Conservation (phyloP, 2,797 vertebrate species). For the Prionace glauca region DNA sequence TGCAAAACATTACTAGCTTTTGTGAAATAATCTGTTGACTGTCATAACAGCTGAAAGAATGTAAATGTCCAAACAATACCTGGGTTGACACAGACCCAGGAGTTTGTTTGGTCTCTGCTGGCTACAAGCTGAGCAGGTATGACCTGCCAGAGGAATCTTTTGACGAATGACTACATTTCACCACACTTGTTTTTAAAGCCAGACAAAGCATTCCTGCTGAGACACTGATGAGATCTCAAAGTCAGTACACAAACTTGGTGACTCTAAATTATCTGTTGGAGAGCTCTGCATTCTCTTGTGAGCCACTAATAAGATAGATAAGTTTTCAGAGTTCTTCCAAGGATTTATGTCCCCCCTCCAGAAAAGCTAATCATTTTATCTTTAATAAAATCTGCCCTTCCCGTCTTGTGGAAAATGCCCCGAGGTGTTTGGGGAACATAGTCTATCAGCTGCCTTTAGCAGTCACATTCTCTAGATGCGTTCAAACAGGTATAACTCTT, state of each 20-base stretch:
- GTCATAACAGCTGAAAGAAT: neutral
- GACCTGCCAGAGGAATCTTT: neutral
- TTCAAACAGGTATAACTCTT: neutral
- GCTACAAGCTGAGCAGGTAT: neutral
- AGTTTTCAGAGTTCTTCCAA: neutral
- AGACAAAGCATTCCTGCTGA: neutral
- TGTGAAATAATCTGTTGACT: neutral
- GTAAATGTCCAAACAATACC: neutral
- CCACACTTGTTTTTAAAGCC: neutral
- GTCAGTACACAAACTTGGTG: neutral
- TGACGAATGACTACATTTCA: neutral
- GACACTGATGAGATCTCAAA: neutral
- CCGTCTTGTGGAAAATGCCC: neutral
- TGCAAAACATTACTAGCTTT: neutral
- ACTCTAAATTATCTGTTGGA: neutral
- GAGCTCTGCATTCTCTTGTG: neutral
- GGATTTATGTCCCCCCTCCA: neutral
- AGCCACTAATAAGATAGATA: neutral
- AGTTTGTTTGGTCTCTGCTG: neutral
- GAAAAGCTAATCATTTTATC: neutral
- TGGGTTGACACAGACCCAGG: neutral
- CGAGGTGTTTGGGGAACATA: neutral
- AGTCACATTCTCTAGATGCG: neutral
- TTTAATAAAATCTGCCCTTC: neutral
- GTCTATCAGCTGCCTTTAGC: neutral